Base-by-base conservation (phyloP, 35 echinoderm and acorn worm genomes). In the Amphiura filiformis region DNA sequence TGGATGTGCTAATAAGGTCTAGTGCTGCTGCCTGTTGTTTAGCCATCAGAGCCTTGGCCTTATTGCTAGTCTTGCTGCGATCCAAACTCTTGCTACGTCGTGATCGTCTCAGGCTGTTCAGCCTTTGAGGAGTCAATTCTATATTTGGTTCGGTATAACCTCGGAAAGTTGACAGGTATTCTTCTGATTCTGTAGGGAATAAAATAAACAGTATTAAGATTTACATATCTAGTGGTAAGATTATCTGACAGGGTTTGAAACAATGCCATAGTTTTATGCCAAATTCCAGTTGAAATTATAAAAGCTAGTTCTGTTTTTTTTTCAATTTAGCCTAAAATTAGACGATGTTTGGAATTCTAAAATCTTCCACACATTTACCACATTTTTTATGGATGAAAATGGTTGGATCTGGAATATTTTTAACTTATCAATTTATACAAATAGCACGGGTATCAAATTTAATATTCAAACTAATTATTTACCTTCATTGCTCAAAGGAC, bases 161-260 rank as follows among this genome's bases (percentile, higher is more conserved):
- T 79, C 95, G 87, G 85, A 97, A 97, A 78, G 84, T 86, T 33
- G 95, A 97, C 80, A 97, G 87, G 40, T 97, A 97, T 15, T 93
- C 88, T 30, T 97, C 95, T 26, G 87, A 83, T 80, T 97, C 94
- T 97, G 84, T 34, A 32, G 32, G 76, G 84, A 47, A 47, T 47
- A 17, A 47, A 47, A 47, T 47, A n/a, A n/a, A n/a, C 26, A 75
- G 33, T 26, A 75, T 75, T 75, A 26, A 75, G 26, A 26, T 0
- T 32, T 0, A 75, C n/a, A 18, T 30, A 75, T 30, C 33, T 9
- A 75, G n/a, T 32, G 33, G 3, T 32, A 75, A 15, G 65, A 75
- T 30, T 75, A 28, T 9, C 33, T 23, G 33, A 75, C 64, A 23
- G 33, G 4, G 9, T 11, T 75, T 0, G 0, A 65, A 65, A 30